Percentiles rank a stretch among this genome's conserved stretches.
Evolutionary conservation across 2,888 invertebrate genomes (phyloP).

Genomic region (Nomada fabriciana): DNA sequence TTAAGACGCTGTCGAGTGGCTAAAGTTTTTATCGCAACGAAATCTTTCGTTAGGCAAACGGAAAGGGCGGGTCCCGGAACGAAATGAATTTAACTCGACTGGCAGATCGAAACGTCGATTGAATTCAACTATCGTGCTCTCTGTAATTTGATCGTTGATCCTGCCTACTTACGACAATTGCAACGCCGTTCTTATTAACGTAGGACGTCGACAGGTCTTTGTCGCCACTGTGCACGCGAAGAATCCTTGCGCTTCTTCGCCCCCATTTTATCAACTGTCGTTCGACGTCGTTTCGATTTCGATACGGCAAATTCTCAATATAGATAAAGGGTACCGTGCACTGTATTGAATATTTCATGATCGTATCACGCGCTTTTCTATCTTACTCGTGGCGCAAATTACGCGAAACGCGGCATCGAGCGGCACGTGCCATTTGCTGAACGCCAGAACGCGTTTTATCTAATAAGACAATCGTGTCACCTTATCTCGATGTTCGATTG

Average conservation of each 20-base stretch:
- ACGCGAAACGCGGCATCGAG: neutral
- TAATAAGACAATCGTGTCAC: neutral
- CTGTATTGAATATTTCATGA: slow-evolving; percentile 22
- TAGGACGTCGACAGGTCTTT: slow-evolving; percentile 59
- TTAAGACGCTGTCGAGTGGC: neutral
- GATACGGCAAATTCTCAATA: neutral
- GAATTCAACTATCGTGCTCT: slow-evolving; percentile 31
- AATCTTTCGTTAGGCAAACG: neutral
- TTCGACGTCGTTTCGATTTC: neutral
- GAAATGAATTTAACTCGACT: slow-evolving; percentile 37
- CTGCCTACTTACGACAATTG: slow-evolving; percentile 33
- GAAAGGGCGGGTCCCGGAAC: no score
- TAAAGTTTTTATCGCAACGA: slow-evolving; percentile 12
- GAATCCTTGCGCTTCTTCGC: neutral
- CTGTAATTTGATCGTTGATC: slow-evolving; percentile 53
- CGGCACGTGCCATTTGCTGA: neutral
- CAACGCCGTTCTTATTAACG: slow-evolving; percentile 16
- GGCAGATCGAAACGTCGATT: slow-evolving; percentile 37
- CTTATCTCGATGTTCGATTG: neutral
- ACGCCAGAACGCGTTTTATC: neutral
- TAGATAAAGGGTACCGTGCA: neutral
- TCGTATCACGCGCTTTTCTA: neutral
- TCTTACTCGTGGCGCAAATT: neutral
- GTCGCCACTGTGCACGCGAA: neutral
- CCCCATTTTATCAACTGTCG: neutral